These are phyloP conservation scores for Furcula furcula DNA, from an alignment of 2,888 invertebrate species.

Conservation along the genomic window DNA sequence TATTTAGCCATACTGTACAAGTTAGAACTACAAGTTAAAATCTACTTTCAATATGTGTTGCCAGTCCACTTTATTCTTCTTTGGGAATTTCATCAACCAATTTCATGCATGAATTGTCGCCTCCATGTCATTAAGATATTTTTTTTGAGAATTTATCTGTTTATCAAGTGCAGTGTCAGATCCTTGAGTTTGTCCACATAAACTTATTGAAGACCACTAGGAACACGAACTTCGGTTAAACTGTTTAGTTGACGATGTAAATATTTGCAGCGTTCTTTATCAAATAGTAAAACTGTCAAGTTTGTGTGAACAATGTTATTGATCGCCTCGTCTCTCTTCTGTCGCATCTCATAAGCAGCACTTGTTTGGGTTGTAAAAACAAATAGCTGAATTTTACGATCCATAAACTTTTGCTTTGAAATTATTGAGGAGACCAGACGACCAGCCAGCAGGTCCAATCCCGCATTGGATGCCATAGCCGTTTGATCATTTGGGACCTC, in stretches of 20 bases:
- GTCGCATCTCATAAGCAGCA: slow-evolving; percentile 16
- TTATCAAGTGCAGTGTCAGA: slow-evolving; percentile 22
- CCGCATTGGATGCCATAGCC: slow-evolving; percentile 20
- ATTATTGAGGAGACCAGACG: slow-evolving; percentile 27
- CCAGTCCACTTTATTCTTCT: slow-evolving; percentile 1
- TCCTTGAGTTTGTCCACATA: slow-evolving; percentile 42
- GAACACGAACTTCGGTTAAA: slow-evolving; percentile 19
- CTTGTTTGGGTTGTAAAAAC: slow-evolving; percentile 5
- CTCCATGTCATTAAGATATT: slow-evolving; percentile 5
- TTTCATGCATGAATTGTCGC: slow-evolving; percentile 4
- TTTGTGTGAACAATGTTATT: slow-evolving; percentile 60
- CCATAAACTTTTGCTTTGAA: slow-evolving; percentile 12
- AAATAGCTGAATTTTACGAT: slow-evolving; percentile 15
- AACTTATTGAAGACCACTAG: slow-evolving; percentile 18
- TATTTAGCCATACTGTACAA: slow-evolving; percentile 55
- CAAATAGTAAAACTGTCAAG: slow-evolving; percentile 65
- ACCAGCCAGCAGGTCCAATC: slow-evolving; percentile 31
- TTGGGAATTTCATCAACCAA: neutral
- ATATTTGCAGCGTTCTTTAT: slow-evolving; percentile 45
- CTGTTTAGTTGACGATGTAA: slow-evolving; percentile 29
- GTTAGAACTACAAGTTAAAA: slow-evolving; percentile 10
- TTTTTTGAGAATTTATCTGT: neutral
- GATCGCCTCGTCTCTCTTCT: slow-evolving; percentile 51
- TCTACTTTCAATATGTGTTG: slow-evolving; percentile 1
- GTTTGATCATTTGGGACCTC: slow-evolving; percentile 12